A percentile compares a stretch with the other conserved stretches of the same genome.
phyloP scores from a whole-genome alignment of 2,888 invertebrate species.

The Arge pagana region DNA sequence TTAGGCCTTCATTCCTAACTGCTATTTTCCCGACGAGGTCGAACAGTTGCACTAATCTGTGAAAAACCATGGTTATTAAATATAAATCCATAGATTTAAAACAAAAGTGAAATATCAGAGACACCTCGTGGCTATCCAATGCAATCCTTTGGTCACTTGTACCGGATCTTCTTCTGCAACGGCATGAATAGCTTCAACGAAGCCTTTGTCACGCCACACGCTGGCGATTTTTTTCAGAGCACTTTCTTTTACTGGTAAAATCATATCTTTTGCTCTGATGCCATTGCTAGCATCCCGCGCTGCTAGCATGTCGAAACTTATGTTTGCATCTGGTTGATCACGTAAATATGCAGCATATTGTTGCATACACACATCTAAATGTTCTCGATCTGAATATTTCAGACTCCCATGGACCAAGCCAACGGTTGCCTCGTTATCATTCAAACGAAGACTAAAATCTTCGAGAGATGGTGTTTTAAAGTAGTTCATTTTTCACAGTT shows the following conservation, averaged over 20 bases:
- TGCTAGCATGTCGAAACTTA: conserved; percentile 68
- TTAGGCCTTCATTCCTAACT: conserved; percentile 46
- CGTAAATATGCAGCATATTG: conserved; percentile 55
- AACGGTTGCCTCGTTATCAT: conserved; percentile 39
- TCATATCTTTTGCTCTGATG: conserved; percentile 60
- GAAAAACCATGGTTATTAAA: conserved; percentile 20
- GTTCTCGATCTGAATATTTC: conserved; percentile 40
- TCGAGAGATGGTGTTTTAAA: conserved; percentile 44
- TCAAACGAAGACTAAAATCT: conserved; percentile 42
- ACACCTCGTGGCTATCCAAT: conserved; percentile 53
- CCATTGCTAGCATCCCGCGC: conserved; percentile 63
- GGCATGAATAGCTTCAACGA: conserved; percentile 69
- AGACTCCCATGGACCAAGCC: conserved; percentile 36
- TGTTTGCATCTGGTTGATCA: conserved; percentile 71
- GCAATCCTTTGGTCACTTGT: conserved; percentile 60
- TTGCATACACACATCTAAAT: conserved; percentile 46
- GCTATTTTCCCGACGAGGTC: conserved; percentile 50
- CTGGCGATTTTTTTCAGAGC: conserved; percentile 75
- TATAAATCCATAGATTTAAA: neutral
- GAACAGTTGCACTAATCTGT: conserved; percentile 43
- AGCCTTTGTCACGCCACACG: conserved; percentile 77
- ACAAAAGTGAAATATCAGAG: neutral
- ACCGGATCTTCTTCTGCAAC: conserved; percentile 63
- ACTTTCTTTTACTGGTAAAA: conserved; percentile 71
- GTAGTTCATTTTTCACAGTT: no score